Evolutionary conservation across 2,888 invertebrate genomes (phyloP).

Genomic region (Yponomeuta cagnagella): DNA sequence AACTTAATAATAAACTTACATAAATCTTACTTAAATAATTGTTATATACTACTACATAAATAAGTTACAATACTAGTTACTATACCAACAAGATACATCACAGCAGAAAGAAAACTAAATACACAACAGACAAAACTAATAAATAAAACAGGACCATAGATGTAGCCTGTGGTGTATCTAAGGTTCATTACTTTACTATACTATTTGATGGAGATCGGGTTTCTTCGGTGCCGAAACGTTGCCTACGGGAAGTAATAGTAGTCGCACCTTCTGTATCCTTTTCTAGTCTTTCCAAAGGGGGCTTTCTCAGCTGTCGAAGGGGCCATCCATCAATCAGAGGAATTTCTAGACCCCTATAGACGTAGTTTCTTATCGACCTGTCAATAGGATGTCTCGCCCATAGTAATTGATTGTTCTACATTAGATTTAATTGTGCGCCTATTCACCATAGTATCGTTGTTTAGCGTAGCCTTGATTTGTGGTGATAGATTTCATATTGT

Average conservation of each 20-base stretch:
- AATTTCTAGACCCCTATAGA: conserved; percentile 15
- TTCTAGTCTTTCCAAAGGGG: neutral
- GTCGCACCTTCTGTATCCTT: neutral
- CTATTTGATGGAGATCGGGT: neutral
- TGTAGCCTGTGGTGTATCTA: no score
- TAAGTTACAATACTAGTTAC: no score
- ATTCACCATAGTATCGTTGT: neutral
- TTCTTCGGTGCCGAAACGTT: neutral
- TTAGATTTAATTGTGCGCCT: neutral
- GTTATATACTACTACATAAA: no score
- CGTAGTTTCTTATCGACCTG: conserved; percentile 13
- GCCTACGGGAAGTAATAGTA: no score
- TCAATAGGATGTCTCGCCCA: neutral
- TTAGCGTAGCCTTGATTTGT: neutral
- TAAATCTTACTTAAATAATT: no score
- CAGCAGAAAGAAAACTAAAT: no score
- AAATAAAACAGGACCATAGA: no score
- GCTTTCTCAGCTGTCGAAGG: neutral
- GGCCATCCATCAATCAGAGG: conserved; percentile 17
- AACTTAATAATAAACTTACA: no score
- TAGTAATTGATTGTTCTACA: conserved; percentile 15
- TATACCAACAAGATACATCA: no score
- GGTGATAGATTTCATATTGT: no score
- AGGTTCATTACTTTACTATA: no score
- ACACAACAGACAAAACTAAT: no score